Base-by-base conservation (phyloP, 1,140 invertebrate genomes). In the Camponotus pennsylvanicus region DNA sequence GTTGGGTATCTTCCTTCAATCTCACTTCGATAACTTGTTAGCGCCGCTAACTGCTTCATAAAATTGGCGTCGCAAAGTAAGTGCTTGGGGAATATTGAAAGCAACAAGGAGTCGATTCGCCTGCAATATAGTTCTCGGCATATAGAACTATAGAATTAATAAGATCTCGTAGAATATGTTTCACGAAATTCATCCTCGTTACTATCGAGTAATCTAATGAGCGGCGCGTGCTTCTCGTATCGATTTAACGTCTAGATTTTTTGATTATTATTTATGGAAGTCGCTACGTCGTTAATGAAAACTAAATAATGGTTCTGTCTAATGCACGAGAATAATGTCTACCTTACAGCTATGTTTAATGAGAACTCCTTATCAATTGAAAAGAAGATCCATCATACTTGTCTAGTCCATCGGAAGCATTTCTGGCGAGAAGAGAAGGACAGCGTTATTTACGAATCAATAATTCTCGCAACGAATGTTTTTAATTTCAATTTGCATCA, bases 1-100 rank as follows among this genome's bases (percentile, higher is more conserved):
- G 59, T 69, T 32, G 86, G 71, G 69, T 90, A 90, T 90, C 89
- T 90, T 86, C 89, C 89, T 90, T 90, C 89, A 87, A 90, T 90
- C 89, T 90, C 89, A 57, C 78, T 76, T 61, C 57, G 86, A 90
- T 90, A 90, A 90, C 89, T 90, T 86, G 86, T 90, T 90, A 88
- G 82, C 86, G 77, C 73, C 76, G 86, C 85, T 90, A 90, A 90
- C 89, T 88, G 89, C 86, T 87, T 90, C 70, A 76, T 90, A 90
- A 90, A 90, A 90, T 90, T 90, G 86, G 63, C 89, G 84, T 87
- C 59, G 75, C 79, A 84, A 83, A 75, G 69, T 83, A 83, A 75
- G 69, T 83, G 69, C 69, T 61, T 34, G 70, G 42, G 11, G 77
- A 79, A 88, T 85, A 71, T 86, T 86, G 61, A 86, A 83, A 75